A percentile compares a stretch with the other conserved stretches of the same genome.
phyloP scores from a whole-genome alignment of 2,888 invertebrate species.

The Clitarchus hookeri region DNA sequence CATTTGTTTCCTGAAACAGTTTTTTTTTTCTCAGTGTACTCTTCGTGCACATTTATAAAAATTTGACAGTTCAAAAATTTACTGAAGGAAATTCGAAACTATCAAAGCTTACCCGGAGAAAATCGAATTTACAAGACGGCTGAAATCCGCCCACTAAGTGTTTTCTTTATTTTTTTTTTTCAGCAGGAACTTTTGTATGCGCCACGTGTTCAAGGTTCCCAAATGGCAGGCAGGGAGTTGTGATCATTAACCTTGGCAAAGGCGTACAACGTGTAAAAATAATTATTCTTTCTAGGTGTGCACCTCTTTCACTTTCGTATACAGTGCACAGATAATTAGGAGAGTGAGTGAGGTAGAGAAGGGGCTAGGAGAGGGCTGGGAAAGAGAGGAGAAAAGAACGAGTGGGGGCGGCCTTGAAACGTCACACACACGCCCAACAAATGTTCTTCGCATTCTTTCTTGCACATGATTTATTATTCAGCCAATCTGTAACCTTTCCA shows the following conservation, averaged over 20 bases:
- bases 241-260: not conserved
- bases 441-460: not conserved
- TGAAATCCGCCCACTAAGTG: too few relatives aligned
- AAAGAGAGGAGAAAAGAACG: not conserved
- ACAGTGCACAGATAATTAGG: not conserved
- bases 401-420: not conserved
- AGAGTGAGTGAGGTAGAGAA: too few relatives aligned
- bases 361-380: too few relatives aligned
- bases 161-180: too few relatives aligned
- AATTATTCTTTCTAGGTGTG: not conserved
- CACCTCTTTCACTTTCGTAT: not conserved
- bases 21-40: too few relatives aligned
- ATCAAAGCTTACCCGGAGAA: too few relatives aligned
- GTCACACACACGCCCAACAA: not conserved
- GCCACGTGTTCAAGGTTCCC: not conserved
- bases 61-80: too few relatives aligned
- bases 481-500: not conserved
- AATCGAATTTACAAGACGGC: too few relatives aligned
- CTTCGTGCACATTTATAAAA: too few relatives aligned
- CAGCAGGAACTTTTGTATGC: too few relatives aligned
- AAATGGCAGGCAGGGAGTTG: not conserved
- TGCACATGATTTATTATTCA: conserved; percentile 3
- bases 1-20: too few relatives aligned
- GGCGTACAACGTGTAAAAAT: not conserved
- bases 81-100: too few relatives aligned